Evolutionary conservation across 2,113 vertebrate species (phyloP).

Genomic region (Rhagologus leucostigma): DNA sequence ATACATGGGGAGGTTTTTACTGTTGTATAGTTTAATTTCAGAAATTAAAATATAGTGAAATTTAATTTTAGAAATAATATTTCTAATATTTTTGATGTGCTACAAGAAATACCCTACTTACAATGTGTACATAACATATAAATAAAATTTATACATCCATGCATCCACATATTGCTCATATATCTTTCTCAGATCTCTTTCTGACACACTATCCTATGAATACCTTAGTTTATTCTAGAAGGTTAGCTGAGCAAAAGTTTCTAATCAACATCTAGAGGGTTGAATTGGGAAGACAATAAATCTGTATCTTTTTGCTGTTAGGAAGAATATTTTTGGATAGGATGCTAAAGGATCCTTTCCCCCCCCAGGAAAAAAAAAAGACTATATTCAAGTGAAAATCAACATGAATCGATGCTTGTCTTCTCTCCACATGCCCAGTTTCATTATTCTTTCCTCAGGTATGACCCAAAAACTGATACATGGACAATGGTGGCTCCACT

Average conservation of each 20-base stretch:
- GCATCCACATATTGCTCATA: background rate
- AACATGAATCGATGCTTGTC: background rate
- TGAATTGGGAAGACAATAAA: background rate
- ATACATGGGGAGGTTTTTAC: background rate
- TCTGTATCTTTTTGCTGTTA: background rate
- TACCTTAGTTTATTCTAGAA: background rate
- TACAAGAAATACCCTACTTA: background rate
- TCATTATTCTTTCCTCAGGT: constrained; percentile 56
- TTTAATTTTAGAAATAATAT: background rate
- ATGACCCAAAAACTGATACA: constrained; percentile 81
- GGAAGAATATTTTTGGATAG: background rate
- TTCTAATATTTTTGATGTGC: background rate
- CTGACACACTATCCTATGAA: background rate
- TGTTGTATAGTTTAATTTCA: background rate
- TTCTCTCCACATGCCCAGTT: background rate
- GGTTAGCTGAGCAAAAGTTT: background rate
- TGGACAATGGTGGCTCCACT: constrained; percentile 81
- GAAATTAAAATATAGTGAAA: background rate
- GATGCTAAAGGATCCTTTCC: background rate
- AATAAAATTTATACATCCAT: background rate
- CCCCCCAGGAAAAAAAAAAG: fast-evolving
- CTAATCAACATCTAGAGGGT: background rate
- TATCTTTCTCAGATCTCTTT: background rate
- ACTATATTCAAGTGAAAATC: background rate
- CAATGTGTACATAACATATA: background rate